phyloP scores from a whole-genome alignment of 2,888 invertebrate genomes.

The Drosophila leonis region DNA sequence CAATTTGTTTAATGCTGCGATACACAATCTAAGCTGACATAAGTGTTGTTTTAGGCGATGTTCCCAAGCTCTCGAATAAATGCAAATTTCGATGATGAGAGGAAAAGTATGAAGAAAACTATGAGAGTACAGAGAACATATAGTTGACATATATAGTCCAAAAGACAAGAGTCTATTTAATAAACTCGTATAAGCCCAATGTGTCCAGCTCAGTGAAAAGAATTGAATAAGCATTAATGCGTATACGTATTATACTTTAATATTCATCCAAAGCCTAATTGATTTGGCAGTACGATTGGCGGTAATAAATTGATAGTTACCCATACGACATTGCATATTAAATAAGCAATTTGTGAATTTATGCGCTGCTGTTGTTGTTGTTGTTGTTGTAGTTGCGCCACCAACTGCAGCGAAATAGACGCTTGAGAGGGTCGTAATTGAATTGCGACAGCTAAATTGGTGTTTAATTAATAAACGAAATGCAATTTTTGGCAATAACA shows the following conservation, averaged over 20 bases:
- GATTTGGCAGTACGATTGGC: constrained; percentile 3
- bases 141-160: background rate
- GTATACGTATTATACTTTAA: background rate
- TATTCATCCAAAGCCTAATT: constrained; percentile 14
- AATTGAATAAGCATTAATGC: background rate
- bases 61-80: background rate
- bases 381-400: constrained; percentile 27
- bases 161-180: background rate
- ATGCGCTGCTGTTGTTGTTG: constrained; percentile 10
- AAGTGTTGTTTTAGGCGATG: background rate
- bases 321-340: constrained; percentile 29
- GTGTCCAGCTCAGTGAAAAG: too few species aligned
- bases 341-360: constrained; percentile 29
- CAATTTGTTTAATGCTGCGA: background rate
- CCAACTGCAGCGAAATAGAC: constrained; percentile 29
- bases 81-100: background rate
- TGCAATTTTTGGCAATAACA: constrained; percentile 69
- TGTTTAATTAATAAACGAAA: constrained; percentile 78
- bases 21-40: background rate
- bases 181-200: too few species aligned
- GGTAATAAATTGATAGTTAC: constrained; percentile 4
- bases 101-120: background rate
- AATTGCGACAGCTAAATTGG: constrained; percentile 72
- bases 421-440: constrained; percentile 55
- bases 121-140: background rate